Evolutionary conservation across 2,797 vertebrate species (phyloP).

Genomic region (Moxostoma hubbsi): DNA sequence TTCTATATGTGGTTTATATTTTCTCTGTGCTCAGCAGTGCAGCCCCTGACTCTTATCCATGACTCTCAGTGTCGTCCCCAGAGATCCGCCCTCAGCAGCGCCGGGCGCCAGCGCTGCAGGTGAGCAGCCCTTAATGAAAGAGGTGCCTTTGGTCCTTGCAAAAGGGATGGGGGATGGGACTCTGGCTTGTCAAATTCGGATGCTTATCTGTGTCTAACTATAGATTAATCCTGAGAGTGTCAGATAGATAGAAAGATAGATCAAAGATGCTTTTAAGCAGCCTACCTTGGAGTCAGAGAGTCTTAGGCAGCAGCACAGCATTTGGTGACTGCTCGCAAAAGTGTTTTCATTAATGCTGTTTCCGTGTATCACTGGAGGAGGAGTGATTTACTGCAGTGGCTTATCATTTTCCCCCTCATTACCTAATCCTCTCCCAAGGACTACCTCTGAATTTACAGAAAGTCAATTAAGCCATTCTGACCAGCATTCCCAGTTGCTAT

Average conservation of each 20-base stretch:
- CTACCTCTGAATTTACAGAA: constrained; percentile 75
- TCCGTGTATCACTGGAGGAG: constrained; percentile 52
- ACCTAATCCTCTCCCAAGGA: constrained; percentile 77
- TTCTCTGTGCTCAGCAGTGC: constrained; percentile 58
- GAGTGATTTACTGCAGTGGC: constrained; percentile 73
- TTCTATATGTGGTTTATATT: constrained; percentile 48
- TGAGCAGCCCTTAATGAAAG: constrained; percentile 48
- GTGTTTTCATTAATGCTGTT: constrained; percentile 15
- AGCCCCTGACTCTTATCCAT: constrained; percentile 32
- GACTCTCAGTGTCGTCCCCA: constrained; percentile 45
- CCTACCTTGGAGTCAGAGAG: constrained; percentile 19
- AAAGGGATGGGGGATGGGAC: constrained; percentile 7
- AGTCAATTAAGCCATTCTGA: constrained; percentile 80
- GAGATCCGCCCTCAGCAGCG: constrained; percentile 46
- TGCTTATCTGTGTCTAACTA: constrained; percentile 34
- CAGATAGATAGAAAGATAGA: constrained; percentile 29
- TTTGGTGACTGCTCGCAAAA: background rate
- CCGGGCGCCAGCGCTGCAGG: constrained; percentile 45
- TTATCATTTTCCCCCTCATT: constrained; percentile 78
- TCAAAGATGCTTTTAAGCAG: constrained; percentile 25
- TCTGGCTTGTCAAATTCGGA: constrained; percentile 22
- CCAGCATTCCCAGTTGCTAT: constrained; percentile 75
- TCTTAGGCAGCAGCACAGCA: constrained; percentile 1
- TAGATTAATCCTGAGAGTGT: constrained; percentile 40
- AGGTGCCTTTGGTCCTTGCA: constrained; percentile 31